Conservation (phyloP, 1,140 invertebrate species). For the Drosophila nigromelanica region DNA sequence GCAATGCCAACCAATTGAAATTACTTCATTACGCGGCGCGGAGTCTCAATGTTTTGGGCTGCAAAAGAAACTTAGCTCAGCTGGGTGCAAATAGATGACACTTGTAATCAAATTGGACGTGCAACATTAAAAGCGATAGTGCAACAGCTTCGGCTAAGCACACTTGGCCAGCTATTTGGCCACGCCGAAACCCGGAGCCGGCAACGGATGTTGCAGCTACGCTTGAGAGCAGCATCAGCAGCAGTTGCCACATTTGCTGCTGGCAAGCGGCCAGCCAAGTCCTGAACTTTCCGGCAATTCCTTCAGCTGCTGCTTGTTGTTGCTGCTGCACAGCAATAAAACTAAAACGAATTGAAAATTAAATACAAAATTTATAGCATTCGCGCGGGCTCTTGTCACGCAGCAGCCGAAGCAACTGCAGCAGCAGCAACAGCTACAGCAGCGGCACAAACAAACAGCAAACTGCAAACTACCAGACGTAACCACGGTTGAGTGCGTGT, state of each 20-base stretch:
- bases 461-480: constrained; percentile 51
- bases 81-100: constrained; percentile 66
- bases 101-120: constrained; percentile 80
- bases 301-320: constrained; percentile 16
- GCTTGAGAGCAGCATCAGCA: constrained; percentile 14
- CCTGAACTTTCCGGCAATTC: constrained; percentile 39
- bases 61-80: constrained; percentile 13
- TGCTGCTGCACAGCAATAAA: constrained; percentile 55
- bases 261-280: constrained; percentile 23
- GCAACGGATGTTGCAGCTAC: constrained; percentile 12
- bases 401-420: constrained; percentile 51
- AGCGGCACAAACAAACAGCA: constrained; percentile 65
- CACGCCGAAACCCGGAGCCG: constrained; percentile 14
- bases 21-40: constrained; percentile 68
- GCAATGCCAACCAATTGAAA: constrained; percentile 62
- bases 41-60: constrained; percentile 28
- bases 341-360: constrained; percentile 79
- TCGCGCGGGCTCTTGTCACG: constrained; percentile 74
- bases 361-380: constrained; percentile 80
- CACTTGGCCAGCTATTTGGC: not conserved
- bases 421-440: not conserved
- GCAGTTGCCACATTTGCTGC: constrained; percentile 56
- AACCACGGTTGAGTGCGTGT: not conserved
- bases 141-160: constrained; percentile 9
- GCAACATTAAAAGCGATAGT: constrained; percentile 75